Percentiles rank a stretch among this genome's conserved stretches.
phyloP scores from a whole-genome alignment of 2,113 vertebrate species.

The Nothoprocta pentlandii region DNA sequence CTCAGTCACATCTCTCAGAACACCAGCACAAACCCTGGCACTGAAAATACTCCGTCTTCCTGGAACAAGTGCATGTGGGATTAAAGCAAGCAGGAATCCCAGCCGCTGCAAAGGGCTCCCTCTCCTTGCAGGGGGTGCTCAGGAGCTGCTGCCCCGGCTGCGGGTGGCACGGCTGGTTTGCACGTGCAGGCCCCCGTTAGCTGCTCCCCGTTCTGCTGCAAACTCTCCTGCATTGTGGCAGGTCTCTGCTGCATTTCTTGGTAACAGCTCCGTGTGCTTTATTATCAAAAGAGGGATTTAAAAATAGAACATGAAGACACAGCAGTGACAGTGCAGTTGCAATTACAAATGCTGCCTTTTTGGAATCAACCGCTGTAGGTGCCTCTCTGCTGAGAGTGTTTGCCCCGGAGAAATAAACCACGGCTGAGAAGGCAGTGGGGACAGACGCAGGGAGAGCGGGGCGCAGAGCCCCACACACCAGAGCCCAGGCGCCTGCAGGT shows the following conservation, averaged over 20 bases:
- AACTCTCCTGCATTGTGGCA: not conserved
- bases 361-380: not conserved
- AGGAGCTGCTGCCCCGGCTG: not conserved
- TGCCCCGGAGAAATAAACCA: not conserved
- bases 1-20: not conserved
- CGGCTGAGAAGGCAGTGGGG: not conserved
- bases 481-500: not conserved
- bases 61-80: not conserved
- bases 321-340: not conserved
- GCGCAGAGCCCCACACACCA: not conserved
- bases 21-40: not conserved
- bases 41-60: not conserved
- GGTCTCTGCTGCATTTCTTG: not conserved
- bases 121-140: not conserved
- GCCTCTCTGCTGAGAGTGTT: not conserved
- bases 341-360: not conserved
- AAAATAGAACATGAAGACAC: constrained; percentile 2
- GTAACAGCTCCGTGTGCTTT: not conserved
- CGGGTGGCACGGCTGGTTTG: not conserved
- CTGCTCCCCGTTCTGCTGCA: not conserved
- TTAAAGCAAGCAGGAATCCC: not conserved
- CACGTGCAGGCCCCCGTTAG: not conserved
- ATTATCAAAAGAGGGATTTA: not conserved
- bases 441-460: not conserved
- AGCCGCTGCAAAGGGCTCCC: not conserved